These are phyloP conservation scores for Diadromus collaris DNA, from an alignment of 2,888 invertebrate genomes.

Conservation along the genomic window DNA sequence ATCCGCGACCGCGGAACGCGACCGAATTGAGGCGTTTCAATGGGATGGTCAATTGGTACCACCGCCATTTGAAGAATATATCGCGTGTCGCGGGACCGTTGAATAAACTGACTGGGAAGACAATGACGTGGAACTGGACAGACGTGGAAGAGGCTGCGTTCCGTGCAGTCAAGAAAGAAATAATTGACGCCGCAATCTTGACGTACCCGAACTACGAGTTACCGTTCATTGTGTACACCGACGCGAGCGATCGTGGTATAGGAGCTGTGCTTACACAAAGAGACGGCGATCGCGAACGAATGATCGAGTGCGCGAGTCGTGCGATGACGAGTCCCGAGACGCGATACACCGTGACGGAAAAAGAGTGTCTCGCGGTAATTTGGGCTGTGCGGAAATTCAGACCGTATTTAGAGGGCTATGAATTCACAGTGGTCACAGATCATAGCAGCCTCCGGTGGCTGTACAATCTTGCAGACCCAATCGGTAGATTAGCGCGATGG, in stretches of 20 bases:
- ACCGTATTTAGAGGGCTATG: too few relatives aligned
- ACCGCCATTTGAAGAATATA: slow-evolving; percentile 35
- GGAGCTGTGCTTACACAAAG: slow-evolving; percentile 51
- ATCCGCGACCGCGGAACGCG: slow-evolving; percentile 57
- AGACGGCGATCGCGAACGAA: slow-evolving; percentile 20
- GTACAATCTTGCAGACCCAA: slow-evolving; percentile 41
- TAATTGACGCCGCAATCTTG: slow-evolving; percentile 29
- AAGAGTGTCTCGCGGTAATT: too few relatives aligned
- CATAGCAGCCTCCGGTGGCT: slow-evolving; percentile 57
- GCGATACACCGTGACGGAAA: slow-evolving; percentile 50
- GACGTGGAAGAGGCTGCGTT: slow-evolving; percentile 32
- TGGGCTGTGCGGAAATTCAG: too few relatives aligned
- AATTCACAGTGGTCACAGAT: too few relatives aligned
- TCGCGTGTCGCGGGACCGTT: slow-evolving; percentile 44
- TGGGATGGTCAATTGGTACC: slow-evolving; percentile 33
- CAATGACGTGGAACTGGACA: slow-evolving; percentile 32
- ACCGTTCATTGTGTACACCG: slow-evolving; percentile 43
- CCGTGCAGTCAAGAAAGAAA: slow-evolving; percentile 19
- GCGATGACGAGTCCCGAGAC: slow-evolving; percentile 24
- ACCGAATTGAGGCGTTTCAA: slow-evolving; percentile 47
- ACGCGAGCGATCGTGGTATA: slow-evolving; percentile 48
- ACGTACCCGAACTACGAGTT: slow-evolving; percentile 48
- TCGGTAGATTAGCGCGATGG: slow-evolving; percentile 37
- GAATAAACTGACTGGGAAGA: slow-evolving; percentile 40
- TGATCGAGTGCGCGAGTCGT: slow-evolving; percentile 52